Percentiles rank a stretch among this genome's conserved stretches.
These are phyloP conservation scores for Mimachlamys varia DNA, from an alignment of 2,888 invertebrate species.

Conservation along the genomic window DNA sequence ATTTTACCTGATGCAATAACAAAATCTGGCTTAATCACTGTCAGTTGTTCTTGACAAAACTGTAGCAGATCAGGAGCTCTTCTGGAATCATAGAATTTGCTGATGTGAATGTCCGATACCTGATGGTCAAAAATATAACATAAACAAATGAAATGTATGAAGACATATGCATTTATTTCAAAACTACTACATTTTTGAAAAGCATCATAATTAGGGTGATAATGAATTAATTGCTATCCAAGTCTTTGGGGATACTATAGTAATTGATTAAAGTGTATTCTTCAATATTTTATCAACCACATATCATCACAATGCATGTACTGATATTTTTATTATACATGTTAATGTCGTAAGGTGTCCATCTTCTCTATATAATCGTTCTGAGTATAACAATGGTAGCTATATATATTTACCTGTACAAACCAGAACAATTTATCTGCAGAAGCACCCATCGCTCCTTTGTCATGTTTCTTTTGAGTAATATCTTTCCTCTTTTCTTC, in stretches of 20 bases:
- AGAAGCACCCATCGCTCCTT: neutral
- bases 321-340: too few species aligned
- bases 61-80: slow-evolving; percentile 90
- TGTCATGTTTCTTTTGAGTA: neutral
- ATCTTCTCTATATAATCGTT: too few species aligned
- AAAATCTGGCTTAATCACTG: slow-evolving; percentile 88
- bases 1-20: slow-evolving; percentile 85
- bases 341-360: too few species aligned
- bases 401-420: slow-evolving; percentile 64
- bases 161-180: too few species aligned
- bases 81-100: slow-evolving; percentile 89
- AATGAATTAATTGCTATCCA: too few species aligned
- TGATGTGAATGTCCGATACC: slow-evolving; percentile 95
- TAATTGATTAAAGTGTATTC: too few species aligned
- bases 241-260: too few species aligned
- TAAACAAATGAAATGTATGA: too few species aligned
- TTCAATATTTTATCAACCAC: too few species aligned
- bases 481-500: neutral
- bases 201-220: too few species aligned
- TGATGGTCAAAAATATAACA: slow-evolving; percentile 77
- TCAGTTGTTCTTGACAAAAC: slow-evolving; percentile 90
- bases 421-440: slow-evolving; percentile 66
- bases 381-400: neutral
- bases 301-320: too few species aligned
- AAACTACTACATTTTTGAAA: too few species aligned